A percentile compares a stretch with the other conserved stretches of the same genome.
Conservation (phyloP, 2,797 vertebrate genomes). For the Hapalemur alaotrensis region DNA sequence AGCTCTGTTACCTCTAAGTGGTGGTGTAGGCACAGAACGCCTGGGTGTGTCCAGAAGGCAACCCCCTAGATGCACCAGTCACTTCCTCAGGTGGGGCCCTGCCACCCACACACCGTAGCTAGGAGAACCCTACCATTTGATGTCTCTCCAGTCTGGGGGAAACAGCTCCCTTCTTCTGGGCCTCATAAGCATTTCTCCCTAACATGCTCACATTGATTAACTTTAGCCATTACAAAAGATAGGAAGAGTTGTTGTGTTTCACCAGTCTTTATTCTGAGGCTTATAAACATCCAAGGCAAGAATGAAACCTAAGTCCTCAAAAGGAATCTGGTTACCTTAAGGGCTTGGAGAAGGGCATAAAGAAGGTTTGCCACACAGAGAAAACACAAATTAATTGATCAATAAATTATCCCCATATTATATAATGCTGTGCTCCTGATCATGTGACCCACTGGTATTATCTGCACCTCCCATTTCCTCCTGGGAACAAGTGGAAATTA, state of each 20-base stretch:
- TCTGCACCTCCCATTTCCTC: neutral
- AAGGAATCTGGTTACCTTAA: neutral
- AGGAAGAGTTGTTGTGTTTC: neutral
- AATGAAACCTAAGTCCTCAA: neutral
- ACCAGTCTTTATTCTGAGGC: neutral
- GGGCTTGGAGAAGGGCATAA: too few relatives aligned
- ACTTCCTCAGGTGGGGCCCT: rapidly evolving
- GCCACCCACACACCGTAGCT: rapidly evolving
- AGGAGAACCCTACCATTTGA: neutral
- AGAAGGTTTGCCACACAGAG: neutral
- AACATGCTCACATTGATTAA: neutral
- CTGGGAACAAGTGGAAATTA: neutral
- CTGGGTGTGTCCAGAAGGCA: rapidly evolving
- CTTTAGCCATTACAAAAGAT: neutral
- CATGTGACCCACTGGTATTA: too few relatives aligned
- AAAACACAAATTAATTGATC: neutral
- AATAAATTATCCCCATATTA: neutral
- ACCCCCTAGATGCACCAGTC: rapidly evolving
- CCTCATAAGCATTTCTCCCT: neutral
- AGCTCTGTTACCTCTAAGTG: neutral
- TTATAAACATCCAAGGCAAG: neutral
- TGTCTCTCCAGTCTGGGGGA: neutral
- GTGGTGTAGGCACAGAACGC: neutral
- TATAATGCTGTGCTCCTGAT: neutral
- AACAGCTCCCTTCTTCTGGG: neutral